These are phyloP conservation scores for Drosophila bipectinata DNA, from an alignment of 1,140 invertebrate species.

Conservation along the genomic window DNA sequence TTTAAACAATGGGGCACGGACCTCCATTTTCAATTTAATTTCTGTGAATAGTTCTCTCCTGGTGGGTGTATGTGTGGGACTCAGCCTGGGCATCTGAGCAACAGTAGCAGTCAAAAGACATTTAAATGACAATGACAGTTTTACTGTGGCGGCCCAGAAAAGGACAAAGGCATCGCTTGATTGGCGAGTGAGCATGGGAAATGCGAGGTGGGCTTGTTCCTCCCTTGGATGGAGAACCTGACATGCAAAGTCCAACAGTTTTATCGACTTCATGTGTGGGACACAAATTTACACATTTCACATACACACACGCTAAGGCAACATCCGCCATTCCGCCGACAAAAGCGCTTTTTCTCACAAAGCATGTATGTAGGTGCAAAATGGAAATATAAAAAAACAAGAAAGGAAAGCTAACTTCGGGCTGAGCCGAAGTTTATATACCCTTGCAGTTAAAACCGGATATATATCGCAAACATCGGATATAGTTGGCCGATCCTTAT, in stretches of 20 bases:
- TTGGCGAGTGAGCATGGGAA: neutral
- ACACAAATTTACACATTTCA: slow-evolving; percentile 16
- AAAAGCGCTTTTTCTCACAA: slow-evolving; percentile 35
- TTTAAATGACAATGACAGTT: slow-evolving; percentile 80
- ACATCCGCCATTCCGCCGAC: slow-evolving; percentile 34
- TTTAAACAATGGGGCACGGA: slow-evolving; percentile 18
- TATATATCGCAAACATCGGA: too few relatives aligned
- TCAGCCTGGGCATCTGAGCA: slow-evolving; percentile 25
- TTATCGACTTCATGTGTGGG: slow-evolving; percentile 56
- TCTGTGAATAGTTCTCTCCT: slow-evolving; percentile 34
- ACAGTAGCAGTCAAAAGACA: slow-evolving; percentile 73
- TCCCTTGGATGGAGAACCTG: neutral
- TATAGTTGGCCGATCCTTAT: too few relatives aligned
- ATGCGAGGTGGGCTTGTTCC: neutral
- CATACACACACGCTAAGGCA: slow-evolving; percentile 14
- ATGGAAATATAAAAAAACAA: slow-evolving; percentile 34
- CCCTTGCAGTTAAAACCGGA: too few relatives aligned
- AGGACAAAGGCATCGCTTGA: slow-evolving; percentile 36
- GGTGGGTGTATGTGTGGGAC: neutral
- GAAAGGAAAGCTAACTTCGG: too few relatives aligned
- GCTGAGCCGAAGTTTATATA: too few relatives aligned
- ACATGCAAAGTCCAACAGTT: slow-evolving; percentile 70
- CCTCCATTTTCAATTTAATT: slow-evolving; percentile 59
- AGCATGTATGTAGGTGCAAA: slow-evolving; percentile 16
- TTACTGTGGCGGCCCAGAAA: slow-evolving; percentile 57